Percentiles rank a stretch among this genome's conserved stretches.
phyloP scores from a whole-genome alignment of 2,888 invertebrate genomes.

The Hedychridium roseum region DNA sequence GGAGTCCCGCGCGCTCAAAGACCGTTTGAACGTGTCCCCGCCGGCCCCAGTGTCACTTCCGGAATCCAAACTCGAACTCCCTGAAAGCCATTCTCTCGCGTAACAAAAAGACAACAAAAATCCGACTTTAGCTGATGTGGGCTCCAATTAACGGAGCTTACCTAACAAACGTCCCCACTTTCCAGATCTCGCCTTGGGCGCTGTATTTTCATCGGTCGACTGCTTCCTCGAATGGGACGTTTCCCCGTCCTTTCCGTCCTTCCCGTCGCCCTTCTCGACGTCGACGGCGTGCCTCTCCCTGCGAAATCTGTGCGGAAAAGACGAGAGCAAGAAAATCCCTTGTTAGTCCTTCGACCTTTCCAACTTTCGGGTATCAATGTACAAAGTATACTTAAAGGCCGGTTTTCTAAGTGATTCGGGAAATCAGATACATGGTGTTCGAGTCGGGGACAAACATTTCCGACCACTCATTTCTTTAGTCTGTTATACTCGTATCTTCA shows the following conservation, averaged over 20 bases:
- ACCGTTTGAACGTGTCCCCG: conserved; percentile 65
- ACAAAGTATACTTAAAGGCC: conserved; percentile 25
- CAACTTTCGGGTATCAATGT: conserved; percentile 16
- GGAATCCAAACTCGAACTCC: conserved; percentile 76
- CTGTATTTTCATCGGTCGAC: conserved; percentile 66
- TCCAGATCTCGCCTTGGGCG: conserved; percentile 68
- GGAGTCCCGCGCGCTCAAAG: conserved; percentile 64
- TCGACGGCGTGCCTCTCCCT: conserved; percentile 65
- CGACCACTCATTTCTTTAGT: too few species aligned
- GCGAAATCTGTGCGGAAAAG: conserved; percentile 54
- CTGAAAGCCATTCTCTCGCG: too few species aligned
- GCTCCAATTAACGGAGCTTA: conserved; percentile 57
- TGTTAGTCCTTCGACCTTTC: conserved; percentile 17
- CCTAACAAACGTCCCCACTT: conserved; percentile 87
- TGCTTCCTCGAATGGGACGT: conserved; percentile 67
- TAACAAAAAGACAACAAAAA: too few species aligned
- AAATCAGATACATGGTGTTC: conserved; percentile 30
- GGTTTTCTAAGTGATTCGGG: conserved; percentile 28
- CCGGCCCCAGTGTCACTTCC: conserved; percentile 71
- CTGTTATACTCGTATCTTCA: too few species aligned
- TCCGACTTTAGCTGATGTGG: too few species aligned
- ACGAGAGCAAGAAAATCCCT: too few species aligned
- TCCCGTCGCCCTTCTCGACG: conserved; percentile 71
- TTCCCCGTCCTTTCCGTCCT: conserved; percentile 63
- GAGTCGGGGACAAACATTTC: conserved; percentile 25